These are phyloP conservation scores for Anas bahamensis DNA, from an alignment of 2,797 vertebrate genomes.

Conservation along the genomic window DNA sequence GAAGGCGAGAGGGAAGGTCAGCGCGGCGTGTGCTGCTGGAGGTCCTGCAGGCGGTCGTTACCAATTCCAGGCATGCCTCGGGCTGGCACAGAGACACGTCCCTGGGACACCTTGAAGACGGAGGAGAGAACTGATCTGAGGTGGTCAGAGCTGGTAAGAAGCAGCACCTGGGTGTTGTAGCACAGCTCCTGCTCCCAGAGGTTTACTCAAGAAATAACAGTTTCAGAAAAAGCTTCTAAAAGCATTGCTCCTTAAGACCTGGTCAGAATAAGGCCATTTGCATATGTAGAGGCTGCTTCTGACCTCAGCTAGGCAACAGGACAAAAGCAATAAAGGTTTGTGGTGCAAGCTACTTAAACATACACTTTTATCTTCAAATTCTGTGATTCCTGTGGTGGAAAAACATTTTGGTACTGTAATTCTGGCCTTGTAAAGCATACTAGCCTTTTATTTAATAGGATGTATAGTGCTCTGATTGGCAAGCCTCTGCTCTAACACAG, in stretches of 20 bases:
- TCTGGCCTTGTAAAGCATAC: background rate
- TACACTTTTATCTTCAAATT: background rate
- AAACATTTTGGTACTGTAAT: background rate
- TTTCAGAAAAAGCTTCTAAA: background rate
- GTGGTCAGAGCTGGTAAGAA: background rate
- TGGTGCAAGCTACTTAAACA: background rate
- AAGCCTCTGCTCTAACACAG: background rate
- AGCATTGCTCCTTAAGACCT: background rate
- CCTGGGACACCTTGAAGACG: background rate
- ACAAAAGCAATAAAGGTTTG: background rate
- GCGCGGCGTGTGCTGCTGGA: background rate
- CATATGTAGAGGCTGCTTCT: background rate
- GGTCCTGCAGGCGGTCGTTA: background rate
- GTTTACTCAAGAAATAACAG: background rate
- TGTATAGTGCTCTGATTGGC: background rate
- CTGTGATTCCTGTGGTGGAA: background rate
- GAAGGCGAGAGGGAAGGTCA: conserved; percentile 2
- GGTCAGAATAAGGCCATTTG: conserved; percentile 6
- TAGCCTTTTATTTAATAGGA: background rate
- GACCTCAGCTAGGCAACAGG: background rate
- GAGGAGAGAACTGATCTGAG: background rate
- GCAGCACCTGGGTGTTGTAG: background rate
- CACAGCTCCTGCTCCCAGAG: background rate
- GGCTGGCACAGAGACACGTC: background rate
- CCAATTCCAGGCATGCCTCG: background rate